Base-by-base conservation (phyloP, 1,140 invertebrate genomes). In the Drosophila watanabei region DNA sequence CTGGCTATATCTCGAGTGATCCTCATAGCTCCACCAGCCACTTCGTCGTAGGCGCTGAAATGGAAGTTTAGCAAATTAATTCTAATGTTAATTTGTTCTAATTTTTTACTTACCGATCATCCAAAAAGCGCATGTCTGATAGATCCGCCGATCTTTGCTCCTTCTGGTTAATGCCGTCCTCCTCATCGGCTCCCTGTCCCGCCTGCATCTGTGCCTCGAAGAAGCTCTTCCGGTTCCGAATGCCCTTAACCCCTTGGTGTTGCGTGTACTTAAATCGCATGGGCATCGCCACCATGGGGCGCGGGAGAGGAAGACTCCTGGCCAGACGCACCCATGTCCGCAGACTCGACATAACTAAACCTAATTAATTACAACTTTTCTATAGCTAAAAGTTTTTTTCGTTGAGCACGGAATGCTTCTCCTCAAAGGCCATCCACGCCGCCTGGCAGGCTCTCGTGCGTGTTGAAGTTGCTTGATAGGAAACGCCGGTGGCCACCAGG, bases 341-440 rank as follows among this genome's bases (percentile, higher is more conserved):
- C 4, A 89, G 28, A 48, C 68, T 41, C 5, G 58, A 72, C 86
- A 89, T 89, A 11, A 46, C 75, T 75, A 69, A 64, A 49, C 13
- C 66, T 80, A 87, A 39, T 28, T 52, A 60, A 10, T 37, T 20
- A 28, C 24, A 73, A 58, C 48, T 32, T 16, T 2, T 20, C 60
- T 51, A 43, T 30, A 24, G 5, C 49, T 89, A 88, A 68, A 65
- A 88, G 4, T 62, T 65, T 28, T 85, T n/a, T 45, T 93, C 91
- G 35, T 92, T 91, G 8, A 94, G 89, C 46, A 86, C 92, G 7
- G 94, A 93, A 64, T 94, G 93, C 69, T 94, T 94, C 61, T 92
- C 92, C 80, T 94, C 94, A 20, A 85, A 92, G 28, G 94, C 93
- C 91, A 94, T 92, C 94, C 94, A 94, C 24, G 90, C 92, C 30